Evolutionary conservation across 2,113 vertebrate species (phyloP).

Genomic region (Limanda limanda): DNA sequence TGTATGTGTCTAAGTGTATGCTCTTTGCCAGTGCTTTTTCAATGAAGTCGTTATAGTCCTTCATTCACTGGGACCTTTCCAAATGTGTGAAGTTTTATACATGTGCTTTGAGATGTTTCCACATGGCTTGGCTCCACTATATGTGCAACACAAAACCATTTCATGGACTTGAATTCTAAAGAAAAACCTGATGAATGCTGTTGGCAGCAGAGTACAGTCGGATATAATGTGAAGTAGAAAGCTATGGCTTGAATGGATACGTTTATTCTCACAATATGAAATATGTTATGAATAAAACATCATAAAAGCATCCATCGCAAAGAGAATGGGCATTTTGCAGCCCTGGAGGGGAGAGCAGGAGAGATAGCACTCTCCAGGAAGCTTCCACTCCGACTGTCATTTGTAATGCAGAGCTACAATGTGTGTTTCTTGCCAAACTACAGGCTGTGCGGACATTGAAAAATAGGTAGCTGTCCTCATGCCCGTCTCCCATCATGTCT

Average conservation of each 20-base stretch:
- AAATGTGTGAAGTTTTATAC: not conserved
- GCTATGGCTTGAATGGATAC: too few relatives aligned
- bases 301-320: too few relatives aligned
- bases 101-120: not conserved
- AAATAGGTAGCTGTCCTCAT: constrained; percentile 56
- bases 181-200: too few relatives aligned
- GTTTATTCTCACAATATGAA: too few relatives aligned
- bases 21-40: too few relatives aligned
- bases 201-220: too few relatives aligned
- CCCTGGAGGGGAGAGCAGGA: constrained; percentile 40
- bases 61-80: not conserved
- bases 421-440: constrained; percentile 34
- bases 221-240: too few relatives aligned
- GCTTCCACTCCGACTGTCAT: constrained; percentile 57
- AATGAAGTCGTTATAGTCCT: not conserved
- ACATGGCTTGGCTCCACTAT: not conserved
- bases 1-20: too few relatives aligned
- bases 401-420: constrained; percentile 53
- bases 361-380: constrained; percentile 61
- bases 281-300: too few relatives aligned
- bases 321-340: constrained; percentile 11
- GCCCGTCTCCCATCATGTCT: not conserved
- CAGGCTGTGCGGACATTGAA: constrained; percentile 56
- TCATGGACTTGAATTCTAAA: too few relatives aligned
- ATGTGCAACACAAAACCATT: too few relatives aligned